phyloP scores from a whole-genome alignment of 2,888 invertebrate species.

The Harpalus rufipes region DNA sequence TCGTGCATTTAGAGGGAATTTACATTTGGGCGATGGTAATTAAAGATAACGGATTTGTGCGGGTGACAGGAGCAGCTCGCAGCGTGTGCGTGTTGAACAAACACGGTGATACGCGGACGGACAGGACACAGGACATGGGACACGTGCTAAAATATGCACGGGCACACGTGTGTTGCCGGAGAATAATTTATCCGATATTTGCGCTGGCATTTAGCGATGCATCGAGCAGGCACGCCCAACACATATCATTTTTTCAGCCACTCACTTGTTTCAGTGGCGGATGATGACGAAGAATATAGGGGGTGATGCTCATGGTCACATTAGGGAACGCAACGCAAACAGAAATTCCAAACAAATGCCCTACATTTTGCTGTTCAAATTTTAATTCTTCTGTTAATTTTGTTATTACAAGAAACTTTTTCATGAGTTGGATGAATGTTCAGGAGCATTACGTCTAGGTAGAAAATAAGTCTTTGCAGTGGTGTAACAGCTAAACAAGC shows the following conservation, averaged over 20 bases:
- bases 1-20: constrained; percentile 43
- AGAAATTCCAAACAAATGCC: too few species aligned
- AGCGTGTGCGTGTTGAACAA: constrained; percentile 38
- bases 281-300: not conserved
- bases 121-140: constrained; percentile 34
- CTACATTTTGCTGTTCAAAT: too few species aligned
- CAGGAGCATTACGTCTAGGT: too few species aligned
- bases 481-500: too few species aligned
- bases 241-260: constrained; percentile 21
- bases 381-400: too few species aligned
- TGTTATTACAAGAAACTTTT: too few species aligned
- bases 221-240: constrained; percentile 38
- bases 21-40: constrained; percentile 54
- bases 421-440: too few species aligned
- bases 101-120: constrained; percentile 32
- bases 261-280: not conserved
- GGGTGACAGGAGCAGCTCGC: constrained; percentile 12
- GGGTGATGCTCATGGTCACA: not conserved
- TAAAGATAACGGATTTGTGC: constrained; percentile 53
- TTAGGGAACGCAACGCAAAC: too few species aligned
- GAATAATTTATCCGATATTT: constrained; percentile 57
- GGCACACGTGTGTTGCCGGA: constrained; percentile 52
- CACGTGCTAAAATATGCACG: constrained; percentile 55
- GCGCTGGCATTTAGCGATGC: constrained; percentile 47
- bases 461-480: too few species aligned